These are phyloP conservation scores for Diplazon laetatorius DNA, from an alignment of 2,888 invertebrate genomes.

Conservation along the genomic window DNA sequence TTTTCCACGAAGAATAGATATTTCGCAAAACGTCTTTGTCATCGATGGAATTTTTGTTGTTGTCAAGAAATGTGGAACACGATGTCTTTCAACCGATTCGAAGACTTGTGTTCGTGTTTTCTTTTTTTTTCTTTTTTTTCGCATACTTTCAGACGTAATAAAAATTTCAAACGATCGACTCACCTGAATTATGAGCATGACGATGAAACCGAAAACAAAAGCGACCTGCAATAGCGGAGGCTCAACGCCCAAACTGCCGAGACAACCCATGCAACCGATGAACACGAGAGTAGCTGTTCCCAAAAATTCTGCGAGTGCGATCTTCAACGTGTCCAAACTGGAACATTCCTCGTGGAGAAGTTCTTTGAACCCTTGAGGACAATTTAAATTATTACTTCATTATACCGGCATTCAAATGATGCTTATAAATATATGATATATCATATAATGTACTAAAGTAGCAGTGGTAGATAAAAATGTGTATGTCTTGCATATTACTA, in stretches of 20 bases:
- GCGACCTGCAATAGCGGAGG: constrained; percentile 83
- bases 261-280: constrained; percentile 89
- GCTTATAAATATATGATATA: no score
- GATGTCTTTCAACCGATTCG: not conserved
- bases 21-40: not conserved
- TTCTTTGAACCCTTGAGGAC: constrained; percentile 72
- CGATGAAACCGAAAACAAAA: constrained; percentile 87
- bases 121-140: not conserved
- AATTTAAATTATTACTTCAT: not conserved
- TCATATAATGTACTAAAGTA: no score
- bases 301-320: constrained; percentile 86
- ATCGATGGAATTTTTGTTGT: constrained; percentile 1
- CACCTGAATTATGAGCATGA: constrained; percentile 88
- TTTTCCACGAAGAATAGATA: not conserved
- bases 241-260: constrained; percentile 79
- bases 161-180: no score
- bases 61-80: not conserved
- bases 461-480: no score
- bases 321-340: constrained; percentile 69
- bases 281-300: constrained; percentile 88
- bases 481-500: no score
- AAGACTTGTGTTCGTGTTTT: not conserved
- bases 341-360: constrained; percentile 71
- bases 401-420: no score
- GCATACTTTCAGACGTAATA: no score